A percentile compares a stretch with the other conserved stretches of the same genome.
These are phyloP conservation scores for Aplysia californica DNA, from an alignment of 1,140 invertebrate genomes.

Conservation along the genomic window DNA sequence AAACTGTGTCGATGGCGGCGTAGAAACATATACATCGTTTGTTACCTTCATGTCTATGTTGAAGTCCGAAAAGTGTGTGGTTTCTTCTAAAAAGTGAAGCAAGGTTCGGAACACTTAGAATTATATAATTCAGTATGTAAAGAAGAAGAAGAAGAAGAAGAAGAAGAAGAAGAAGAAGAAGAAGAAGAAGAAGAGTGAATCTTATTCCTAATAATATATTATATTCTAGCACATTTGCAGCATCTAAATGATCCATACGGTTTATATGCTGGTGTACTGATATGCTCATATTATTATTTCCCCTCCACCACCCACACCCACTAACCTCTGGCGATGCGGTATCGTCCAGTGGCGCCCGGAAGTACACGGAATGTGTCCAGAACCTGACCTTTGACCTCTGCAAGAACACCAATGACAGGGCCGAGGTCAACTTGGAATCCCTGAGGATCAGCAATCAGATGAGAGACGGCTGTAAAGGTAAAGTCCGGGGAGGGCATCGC, in stretches of 20 bases:
- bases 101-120: not conserved
- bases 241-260: too few species aligned
- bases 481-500: too few species aligned
- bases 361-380: not conserved
- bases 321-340: not conserved
- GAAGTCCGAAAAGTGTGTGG: too few species aligned
- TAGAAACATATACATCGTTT: not conserved
- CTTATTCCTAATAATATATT: not conserved
- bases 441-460: too few species aligned
- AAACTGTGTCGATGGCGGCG: not conserved
- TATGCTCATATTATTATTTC: too few species aligned
- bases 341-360: not conserved
- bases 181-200: constrained; percentile 2
- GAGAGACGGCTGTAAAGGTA: too few species aligned
- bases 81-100: too few species aligned
- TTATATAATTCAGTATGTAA: not conserved
- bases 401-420: too few species aligned
- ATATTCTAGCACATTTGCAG: not conserved
- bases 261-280: too few species aligned
- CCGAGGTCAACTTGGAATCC: too few species aligned
- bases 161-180: constrained; percentile 15
- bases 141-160: constrained; percentile 16
- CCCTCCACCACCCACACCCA: not conserved
- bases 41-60: not conserved
- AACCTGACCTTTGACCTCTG: too few species aligned